Base-by-base conservation (phyloP, 2,888 invertebrate species). In the Brachyptera risi region DNA sequence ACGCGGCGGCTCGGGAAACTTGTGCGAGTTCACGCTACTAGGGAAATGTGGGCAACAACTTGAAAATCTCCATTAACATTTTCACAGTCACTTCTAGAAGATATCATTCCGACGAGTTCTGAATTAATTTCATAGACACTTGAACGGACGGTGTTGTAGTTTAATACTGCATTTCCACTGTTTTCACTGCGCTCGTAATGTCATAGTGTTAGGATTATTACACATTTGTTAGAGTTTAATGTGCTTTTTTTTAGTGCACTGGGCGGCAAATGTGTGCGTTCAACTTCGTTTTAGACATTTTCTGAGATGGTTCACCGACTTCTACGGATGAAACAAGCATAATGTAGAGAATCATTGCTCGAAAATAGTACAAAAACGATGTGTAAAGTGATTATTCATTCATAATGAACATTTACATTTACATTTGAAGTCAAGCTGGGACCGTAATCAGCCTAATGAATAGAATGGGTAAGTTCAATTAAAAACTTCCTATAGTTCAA, bases 391-490 rank as follows among this genome's bases (percentile, higher is more conserved):
- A n/a, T n/a, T n/a, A n/a, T n/a, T n/a, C n/a, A n/a, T n/a, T n/a
- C n/a, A n/a, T n/a, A n/a, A n/a, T n/a, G n/a, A n/a, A n/a, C n/a
- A n/a, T n/a, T n/a, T n/a, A n/a, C n/a, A n/a, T n/a, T n/a, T n/a
- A n/a, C n/a, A n/a, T n/a, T n/a, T n/a, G n/a, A n/a, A n/a, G n/a
- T n/a, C n/a, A n/a, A n/a, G n/a, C n/a, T n/a, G n/a, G n/a, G 19
- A 42, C 21, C 42, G 27, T 51, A 11, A 44, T 44, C 44, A 21
- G 11, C n/a, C 26, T 27, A 26, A 51, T 51, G 50, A 51, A 51
- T 19, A 24, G 50, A 51, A 51, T 51, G 50, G 50, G 50, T 51
- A 26, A 51, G 50, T 51, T 9, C 49, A 23, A 31, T 51, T 26
- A 51, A n/a, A n/a, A n/a, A n/a, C n/a, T n/a, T n/a, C n/a, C n/a